A percentile compares a stretch with the other conserved stretches of the same genome.
These are phyloP conservation scores for Lates calcarifer DNA, from an alignment of 2,113 vertebrate species.

Conservation along the genomic window DNA sequence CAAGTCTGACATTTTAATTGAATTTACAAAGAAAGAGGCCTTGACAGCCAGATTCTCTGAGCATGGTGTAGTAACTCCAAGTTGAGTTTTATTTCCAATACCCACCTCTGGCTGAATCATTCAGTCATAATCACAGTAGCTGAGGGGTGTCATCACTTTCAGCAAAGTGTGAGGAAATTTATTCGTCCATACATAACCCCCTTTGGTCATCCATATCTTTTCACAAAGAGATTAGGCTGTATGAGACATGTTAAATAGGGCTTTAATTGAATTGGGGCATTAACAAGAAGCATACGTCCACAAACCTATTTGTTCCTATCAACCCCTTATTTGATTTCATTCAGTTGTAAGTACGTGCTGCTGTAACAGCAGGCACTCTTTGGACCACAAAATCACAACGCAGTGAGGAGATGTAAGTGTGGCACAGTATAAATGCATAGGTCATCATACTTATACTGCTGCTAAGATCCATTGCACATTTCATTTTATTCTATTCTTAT, in stretches of 20 bases:
- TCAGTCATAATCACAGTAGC: constrained; percentile 60
- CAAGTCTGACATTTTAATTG: constrained; percentile 75
- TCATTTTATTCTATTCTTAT: too few species aligned
- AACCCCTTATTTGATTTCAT: constrained; percentile 48
- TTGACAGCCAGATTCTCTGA: constrained; percentile 46
- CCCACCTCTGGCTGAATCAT: constrained; percentile 42
- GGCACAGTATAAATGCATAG: background rate
- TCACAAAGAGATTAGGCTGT: constrained; percentile 48
- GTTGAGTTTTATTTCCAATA: constrained; percentile 50
- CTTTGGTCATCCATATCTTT: constrained; percentile 33
- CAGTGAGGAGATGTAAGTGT: constrained; percentile 21
- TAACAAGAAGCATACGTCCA: constrained; percentile 55
- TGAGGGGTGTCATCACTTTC: constrained; percentile 49
- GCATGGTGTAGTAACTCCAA: constrained; percentile 13
- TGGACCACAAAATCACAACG: constrained; percentile 25
- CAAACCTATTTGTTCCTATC: constrained; percentile 33
- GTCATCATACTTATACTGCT: background rate
- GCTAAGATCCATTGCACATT: too few species aligned
- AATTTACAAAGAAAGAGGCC: constrained; percentile 63
- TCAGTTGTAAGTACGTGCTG: constrained; percentile 27
- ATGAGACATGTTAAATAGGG: constrained; percentile 56
- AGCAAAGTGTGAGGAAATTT: constrained; percentile 37
- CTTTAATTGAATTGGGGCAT: constrained; percentile 66
- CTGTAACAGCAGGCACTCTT: background rate
- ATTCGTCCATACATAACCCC: constrained; percentile 26